Conservation (phyloP, 2,113 vertebrate genomes). For the Enhydra lutris region DNA sequence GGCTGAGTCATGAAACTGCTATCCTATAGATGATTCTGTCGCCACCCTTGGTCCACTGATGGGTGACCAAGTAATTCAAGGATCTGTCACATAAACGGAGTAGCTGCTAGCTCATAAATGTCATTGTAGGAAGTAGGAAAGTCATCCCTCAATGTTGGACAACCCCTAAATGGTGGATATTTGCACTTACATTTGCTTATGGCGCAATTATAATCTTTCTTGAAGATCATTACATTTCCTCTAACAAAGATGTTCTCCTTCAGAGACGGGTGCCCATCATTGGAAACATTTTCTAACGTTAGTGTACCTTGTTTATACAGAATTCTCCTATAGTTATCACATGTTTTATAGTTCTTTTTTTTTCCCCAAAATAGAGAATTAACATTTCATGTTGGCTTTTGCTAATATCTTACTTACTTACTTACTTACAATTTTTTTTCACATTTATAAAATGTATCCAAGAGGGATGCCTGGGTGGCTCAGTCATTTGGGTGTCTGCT, state of each 20-base stretch:
- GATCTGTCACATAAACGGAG: background rate
- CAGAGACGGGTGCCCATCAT: background rate
- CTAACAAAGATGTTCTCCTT: background rate
- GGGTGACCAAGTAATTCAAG: background rate
- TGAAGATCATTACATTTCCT: background rate
- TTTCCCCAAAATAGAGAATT: background rate
- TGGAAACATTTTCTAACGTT: background rate
- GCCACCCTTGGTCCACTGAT: background rate
- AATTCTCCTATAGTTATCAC: background rate
- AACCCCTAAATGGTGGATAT: accelerated
- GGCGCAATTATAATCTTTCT: background rate
- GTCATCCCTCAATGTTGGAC: background rate
- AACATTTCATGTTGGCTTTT: background rate
- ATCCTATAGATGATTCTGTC: background rate
- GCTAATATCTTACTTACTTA: background rate
- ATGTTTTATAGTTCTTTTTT: background rate
- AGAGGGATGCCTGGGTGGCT: background rate
- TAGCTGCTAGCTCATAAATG: background rate
- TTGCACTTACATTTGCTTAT: background rate
- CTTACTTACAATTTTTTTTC: background rate
- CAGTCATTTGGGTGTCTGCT: background rate
- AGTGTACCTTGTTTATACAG: background rate
- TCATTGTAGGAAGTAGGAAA: background rate
- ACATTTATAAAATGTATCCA: background rate
- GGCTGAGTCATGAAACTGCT: background rate